Percentiles rank a stretch among this genome's conserved stretches.
Conservation (phyloP, 30 jellyfish, hydroid and myxozoan species). For the Pelagia noctiluca region DNA sequence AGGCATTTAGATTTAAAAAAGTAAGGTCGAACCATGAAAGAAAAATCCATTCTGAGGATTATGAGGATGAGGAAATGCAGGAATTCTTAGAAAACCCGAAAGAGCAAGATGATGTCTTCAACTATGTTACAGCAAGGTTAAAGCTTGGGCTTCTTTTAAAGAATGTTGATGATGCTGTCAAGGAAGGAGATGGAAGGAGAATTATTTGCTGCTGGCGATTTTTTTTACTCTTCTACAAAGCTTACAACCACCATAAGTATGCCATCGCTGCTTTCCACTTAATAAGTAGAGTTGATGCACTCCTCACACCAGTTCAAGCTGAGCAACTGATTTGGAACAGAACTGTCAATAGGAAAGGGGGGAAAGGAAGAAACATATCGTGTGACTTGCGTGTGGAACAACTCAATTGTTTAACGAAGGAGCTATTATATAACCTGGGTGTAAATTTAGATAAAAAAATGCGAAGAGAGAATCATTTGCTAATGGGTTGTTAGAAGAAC, state of each 20-base stretch:
- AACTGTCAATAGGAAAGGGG: slow-evolving; percentile 23
- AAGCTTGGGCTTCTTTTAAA: neutral
- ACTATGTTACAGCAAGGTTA: neutral
- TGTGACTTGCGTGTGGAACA: slow-evolving; percentile 1
- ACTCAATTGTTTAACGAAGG: neutral
- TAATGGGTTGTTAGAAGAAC: neutral
- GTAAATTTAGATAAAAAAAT: neutral
- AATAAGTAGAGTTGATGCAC: neutral
- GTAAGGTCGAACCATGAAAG: neutral
- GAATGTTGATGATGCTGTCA: slow-evolving; percentile 14
- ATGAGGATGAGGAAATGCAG: neutral
- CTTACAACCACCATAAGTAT: neutral
- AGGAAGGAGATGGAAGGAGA: slow-evolving; percentile 9
- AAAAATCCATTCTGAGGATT: neutral
- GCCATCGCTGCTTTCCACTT: neutral
- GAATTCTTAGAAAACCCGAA: neutral
- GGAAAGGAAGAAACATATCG: slow-evolving; percentile 8
- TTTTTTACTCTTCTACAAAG: slow-evolving; percentile 2
- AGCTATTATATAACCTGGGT: neutral
- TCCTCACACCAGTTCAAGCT: neutral
- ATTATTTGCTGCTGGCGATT: slow-evolving; percentile 1
- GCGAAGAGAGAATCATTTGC: neutral
- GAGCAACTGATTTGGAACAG: slow-evolving; percentile 30
- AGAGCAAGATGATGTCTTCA: neutral
- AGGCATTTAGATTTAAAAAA: neutral